These are phyloP conservation scores for Drosophila suboccidentalis DNA, from an alignment of 2,888 invertebrate species.

Conservation along the genomic window DNA sequence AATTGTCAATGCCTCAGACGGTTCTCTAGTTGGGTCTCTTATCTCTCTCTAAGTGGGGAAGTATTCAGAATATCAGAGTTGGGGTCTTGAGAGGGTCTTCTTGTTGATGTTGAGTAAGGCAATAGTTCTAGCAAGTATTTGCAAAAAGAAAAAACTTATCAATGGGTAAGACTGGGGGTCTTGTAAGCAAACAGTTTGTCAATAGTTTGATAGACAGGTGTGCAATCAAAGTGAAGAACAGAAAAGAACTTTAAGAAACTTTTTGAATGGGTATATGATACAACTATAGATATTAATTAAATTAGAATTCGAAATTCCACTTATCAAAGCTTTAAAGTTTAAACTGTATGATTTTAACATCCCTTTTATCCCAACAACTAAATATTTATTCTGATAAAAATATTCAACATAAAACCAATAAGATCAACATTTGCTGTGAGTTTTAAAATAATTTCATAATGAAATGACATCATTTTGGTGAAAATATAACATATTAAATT, in stretches of 20 bases:
- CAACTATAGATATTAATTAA: neutral
- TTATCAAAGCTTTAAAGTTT: neutral
- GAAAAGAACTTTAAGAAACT: neutral
- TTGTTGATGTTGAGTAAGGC: slow-evolving; percentile 11
- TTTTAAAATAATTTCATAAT: neutral
- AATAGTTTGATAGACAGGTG: slow-evolving; percentile 24
- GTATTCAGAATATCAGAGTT: neutral
- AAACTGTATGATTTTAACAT: neutral
- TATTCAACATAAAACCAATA: neutral
- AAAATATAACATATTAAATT: neutral
- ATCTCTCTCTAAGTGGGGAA: slow-evolving; percentile 43
- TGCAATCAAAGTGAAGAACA: slow-evolving; percentile 6
- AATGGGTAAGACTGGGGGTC: slow-evolving; percentile 43
- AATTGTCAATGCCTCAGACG: slow-evolving; percentile 43
- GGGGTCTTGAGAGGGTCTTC: slow-evolving; percentile 8
- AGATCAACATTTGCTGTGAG: neutral
- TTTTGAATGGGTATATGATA: too few species aligned
- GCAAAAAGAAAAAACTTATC: slow-evolving; percentile 37
- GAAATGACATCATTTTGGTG: slow-evolving; percentile 6
- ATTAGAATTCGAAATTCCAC: neutral
- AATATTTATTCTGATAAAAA: neutral
- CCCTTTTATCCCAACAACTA: neutral
- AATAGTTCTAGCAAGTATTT: slow-evolving; percentile 6
- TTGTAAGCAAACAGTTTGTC: slow-evolving; percentile 40
- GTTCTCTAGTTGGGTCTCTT: slow-evolving; percentile 36